These are phyloP conservation scores for Salpingus planirostris DNA, from an alignment of 2,888 invertebrate species.

Conservation along the genomic window DNA sequence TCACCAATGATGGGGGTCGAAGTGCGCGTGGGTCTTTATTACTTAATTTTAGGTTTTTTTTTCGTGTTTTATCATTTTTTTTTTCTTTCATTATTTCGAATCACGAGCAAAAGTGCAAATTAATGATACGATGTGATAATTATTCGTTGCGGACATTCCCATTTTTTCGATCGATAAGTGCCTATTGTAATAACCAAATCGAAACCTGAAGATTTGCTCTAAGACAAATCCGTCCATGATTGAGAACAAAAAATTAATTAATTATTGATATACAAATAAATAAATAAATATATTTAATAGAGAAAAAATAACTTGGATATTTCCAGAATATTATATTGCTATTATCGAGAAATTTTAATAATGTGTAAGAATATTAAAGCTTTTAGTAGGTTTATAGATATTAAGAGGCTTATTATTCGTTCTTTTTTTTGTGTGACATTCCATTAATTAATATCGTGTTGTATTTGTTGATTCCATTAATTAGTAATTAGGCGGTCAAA, in stretches of 20 bases:
- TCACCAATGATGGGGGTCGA: constrained; percentile 71
- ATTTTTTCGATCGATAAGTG: constrained; percentile 7
- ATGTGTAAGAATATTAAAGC: too few relatives aligned
- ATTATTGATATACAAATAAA: too few relatives aligned
- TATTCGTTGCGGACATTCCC: constrained; percentile 5
- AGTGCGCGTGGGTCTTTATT: too few relatives aligned
- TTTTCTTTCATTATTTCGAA: too few relatives aligned
- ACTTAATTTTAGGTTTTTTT: too few relatives aligned
- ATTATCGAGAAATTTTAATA: constrained; percentile 10
- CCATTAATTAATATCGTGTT: too few relatives aligned
- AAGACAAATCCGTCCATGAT: constrained; percentile 27
- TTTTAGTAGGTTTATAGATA: too few relatives aligned
- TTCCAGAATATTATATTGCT: constrained; percentile 8
- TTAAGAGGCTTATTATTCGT: constrained; percentile 8
- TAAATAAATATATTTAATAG: constrained; percentile 15
- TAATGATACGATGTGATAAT: constrained; percentile 5
- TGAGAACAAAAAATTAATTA: constrained; percentile 15
- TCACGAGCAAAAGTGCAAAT: too few relatives aligned
- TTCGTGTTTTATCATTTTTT: too few relatives aligned
- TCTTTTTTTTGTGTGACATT: too few relatives aligned
- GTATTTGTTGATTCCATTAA: constrained; percentile 10
- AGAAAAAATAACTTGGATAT: constrained; percentile 8
- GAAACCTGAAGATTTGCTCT: constrained; percentile 22
- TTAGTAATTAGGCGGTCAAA: constrained; percentile 6
- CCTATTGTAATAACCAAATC: constrained; percentile 9